A percentile compares a stretch with the other conserved stretches of the same genome.
Evolutionary conservation across 2,888 invertebrate species (phyloP).

Genomic region (Minunthozetes semirufus): DNA sequence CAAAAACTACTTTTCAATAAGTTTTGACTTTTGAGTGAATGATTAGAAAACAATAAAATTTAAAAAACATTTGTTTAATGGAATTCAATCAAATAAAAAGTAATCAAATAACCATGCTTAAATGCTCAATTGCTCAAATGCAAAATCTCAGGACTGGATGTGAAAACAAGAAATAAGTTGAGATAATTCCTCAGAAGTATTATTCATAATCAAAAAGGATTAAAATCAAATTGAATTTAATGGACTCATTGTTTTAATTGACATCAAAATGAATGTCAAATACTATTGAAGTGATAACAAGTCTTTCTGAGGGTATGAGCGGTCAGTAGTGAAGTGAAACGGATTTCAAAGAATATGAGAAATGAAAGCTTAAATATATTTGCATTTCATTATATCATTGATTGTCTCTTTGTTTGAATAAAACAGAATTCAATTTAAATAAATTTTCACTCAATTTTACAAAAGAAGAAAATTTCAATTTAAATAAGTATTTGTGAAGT

Average conservation of each 20-base stretch:
- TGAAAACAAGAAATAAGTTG: too few species aligned
- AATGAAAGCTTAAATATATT: neutral
- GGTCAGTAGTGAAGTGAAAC: neutral
- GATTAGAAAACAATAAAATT: neutral
- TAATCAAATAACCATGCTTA: too few species aligned
- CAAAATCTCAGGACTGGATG: too few species aligned
- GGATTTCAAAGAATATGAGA: too few species aligned
- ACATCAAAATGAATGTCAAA: too few species aligned
- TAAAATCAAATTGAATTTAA: too few species aligned
- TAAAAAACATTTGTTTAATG: neutral
- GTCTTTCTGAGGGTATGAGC: neutral
- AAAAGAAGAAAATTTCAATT: constrained; percentile 17
- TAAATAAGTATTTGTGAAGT: constrained; percentile 11
- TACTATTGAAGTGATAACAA: too few species aligned
- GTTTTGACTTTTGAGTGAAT: neutral
- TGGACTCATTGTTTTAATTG: too few species aligned
- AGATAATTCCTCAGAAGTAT: too few species aligned
- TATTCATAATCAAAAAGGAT: too few species aligned
- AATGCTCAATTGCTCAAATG: too few species aligned
- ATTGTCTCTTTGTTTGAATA: neutral
- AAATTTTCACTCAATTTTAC: neutral
- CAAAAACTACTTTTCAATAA: neutral
- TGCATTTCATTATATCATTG: neutral
- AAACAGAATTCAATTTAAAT: neutral
- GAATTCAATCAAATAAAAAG: neutral